Percentiles rank a stretch among this genome's conserved stretches.
Evolutionary conservation across 2,113 vertebrate species (phyloP).

Genomic region (Piprites chloris): DNA sequence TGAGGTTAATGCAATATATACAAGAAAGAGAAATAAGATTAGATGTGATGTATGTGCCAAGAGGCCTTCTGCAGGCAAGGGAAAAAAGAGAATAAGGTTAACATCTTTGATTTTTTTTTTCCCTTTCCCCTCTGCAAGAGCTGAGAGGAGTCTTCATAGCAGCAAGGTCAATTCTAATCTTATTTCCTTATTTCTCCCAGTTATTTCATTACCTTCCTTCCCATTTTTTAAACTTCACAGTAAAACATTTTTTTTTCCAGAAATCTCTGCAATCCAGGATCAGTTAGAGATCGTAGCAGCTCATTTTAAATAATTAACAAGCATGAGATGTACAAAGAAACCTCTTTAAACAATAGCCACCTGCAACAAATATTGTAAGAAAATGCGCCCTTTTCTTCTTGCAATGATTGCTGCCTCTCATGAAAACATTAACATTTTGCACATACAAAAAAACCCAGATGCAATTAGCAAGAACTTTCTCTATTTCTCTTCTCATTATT

Average conservation of each 20-base stretch:
- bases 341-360: slow-evolving; percentile 16
- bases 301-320: slow-evolving; percentile 6
- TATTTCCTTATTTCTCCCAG: slow-evolving; percentile 47
- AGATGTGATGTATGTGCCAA: slow-evolving; percentile 64
- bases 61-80: slow-evolving; percentile 61
- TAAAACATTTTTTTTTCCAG: background rate
- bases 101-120: slow-evolving; percentile 59
- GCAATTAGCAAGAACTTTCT: slow-evolving; percentile 48
- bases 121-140: background rate
- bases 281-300: background rate
- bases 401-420: background rate
- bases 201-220: slow-evolving; percentile 36
- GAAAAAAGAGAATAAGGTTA: slow-evolving; percentile 65
- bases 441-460: background rate
- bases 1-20: slow-evolving; percentile 62
- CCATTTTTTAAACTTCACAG: slow-evolving; percentile 10
- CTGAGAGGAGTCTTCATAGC: slow-evolving; percentile 30
- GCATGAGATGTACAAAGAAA: background rate
- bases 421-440: slow-evolving; percentile 41
- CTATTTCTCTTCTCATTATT: slow-evolving; percentile 60
- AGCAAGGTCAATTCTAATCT: slow-evolving; percentile 69
- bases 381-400: background rate
- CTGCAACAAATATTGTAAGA: background rate
- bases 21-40: slow-evolving; percentile 65
- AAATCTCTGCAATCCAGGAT: background rate